A percentile compares a stretch with the other conserved stretches of the same genome.
phyloP scores from a whole-genome alignment of 2,888 invertebrate genomes.

The Onthophagus sagittarius region DNA sequence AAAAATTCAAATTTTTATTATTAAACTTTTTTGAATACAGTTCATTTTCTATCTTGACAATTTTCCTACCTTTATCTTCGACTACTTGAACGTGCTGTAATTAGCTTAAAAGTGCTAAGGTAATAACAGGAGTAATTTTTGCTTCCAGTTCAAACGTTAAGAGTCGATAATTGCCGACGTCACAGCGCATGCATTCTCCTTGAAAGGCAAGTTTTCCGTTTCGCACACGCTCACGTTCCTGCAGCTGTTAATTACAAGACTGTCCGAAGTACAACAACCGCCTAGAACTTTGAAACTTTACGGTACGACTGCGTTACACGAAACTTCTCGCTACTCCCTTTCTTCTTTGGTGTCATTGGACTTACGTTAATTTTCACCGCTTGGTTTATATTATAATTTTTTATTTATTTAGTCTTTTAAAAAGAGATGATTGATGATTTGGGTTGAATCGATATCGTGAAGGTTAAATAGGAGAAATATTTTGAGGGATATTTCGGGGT shows the following conservation, averaged over 20 bases:
- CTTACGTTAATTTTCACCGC: not conserved
- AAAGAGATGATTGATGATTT: conserved; percentile 14
- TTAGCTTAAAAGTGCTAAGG: not conserved
- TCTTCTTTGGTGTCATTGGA: conserved; percentile 9
- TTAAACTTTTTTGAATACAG: too few species aligned
- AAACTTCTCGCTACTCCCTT: not conserved
- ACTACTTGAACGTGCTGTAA: not conserved
- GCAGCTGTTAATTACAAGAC: conserved; percentile 13
- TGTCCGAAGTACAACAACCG: conserved; percentile 11
- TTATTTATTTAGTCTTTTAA: too few species aligned
- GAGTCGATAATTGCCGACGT: conserved; percentile 6
- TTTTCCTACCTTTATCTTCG: too few species aligned
- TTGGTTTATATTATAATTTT: not conserved
- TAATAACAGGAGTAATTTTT: not conserved
- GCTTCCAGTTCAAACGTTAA: not conserved
- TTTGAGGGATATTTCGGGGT: not conserved
- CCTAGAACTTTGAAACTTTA: not conserved
- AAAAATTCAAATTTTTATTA: too few species aligned
- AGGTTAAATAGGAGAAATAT: too few species aligned
- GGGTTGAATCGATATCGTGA: not conserved
- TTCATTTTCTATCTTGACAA: too few species aligned
- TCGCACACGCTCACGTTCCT: conserved; percentile 8
- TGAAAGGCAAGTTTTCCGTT: not conserved
- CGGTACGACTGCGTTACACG: conserved; percentile 8
- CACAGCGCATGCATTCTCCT: conserved; percentile 6